phyloP scores from a whole-genome alignment of 2,113 vertebrate species.

The Syngnathus scovelli region DNA sequence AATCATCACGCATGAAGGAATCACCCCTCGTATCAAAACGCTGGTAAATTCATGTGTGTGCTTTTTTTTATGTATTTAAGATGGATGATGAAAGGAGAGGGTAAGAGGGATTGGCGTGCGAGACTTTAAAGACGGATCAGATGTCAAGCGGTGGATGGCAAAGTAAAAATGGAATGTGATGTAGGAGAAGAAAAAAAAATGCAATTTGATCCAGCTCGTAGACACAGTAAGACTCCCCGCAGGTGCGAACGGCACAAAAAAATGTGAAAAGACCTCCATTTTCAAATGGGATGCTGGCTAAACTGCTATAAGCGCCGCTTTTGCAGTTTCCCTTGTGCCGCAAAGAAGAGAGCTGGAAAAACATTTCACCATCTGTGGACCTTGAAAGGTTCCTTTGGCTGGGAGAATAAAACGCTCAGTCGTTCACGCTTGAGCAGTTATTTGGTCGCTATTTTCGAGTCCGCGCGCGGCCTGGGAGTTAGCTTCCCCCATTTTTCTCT shows the following conservation, averaged over 20 bases:
- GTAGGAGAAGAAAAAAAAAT: slow-evolving; percentile 11
- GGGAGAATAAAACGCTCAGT: slow-evolving; percentile 47
- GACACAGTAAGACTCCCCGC: slow-evolving; percentile 41
- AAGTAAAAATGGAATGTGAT: slow-evolving; percentile 36
- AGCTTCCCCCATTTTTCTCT: slow-evolving; percentile 42
- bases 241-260: slow-evolving; percentile 54
- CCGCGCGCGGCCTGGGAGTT: slow-evolving; percentile 31
- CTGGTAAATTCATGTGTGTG: neutral
- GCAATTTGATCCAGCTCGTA: slow-evolving; percentile 28
- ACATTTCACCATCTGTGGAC: slow-evolving; percentile 64
- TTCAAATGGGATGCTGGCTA: slow-evolving; percentile 63
- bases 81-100: slow-evolving; percentile 30
- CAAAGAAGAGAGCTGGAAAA: slow-evolving; percentile 58
- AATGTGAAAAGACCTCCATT: slow-evolving; percentile 63
- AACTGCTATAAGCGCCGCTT: slow-evolving; percentile 65
- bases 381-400: slow-evolving; percentile 64
- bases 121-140: slow-evolving; percentile 34
- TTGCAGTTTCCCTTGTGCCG: slow-evolving; percentile 56
- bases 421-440: slow-evolving; percentile 62
- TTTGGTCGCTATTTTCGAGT: slow-evolving; percentile 45
- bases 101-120: slow-evolving; percentile 9
- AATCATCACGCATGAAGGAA: slow-evolving; percentile 19
- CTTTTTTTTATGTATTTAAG: slow-evolving; percentile 12
- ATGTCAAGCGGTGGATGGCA: slow-evolving; percentile 27
- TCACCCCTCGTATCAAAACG: neutral